Evolutionary conservation across 2,888 invertebrate genomes (phyloP).

Genomic region (Drosophila eohydei): DNA sequence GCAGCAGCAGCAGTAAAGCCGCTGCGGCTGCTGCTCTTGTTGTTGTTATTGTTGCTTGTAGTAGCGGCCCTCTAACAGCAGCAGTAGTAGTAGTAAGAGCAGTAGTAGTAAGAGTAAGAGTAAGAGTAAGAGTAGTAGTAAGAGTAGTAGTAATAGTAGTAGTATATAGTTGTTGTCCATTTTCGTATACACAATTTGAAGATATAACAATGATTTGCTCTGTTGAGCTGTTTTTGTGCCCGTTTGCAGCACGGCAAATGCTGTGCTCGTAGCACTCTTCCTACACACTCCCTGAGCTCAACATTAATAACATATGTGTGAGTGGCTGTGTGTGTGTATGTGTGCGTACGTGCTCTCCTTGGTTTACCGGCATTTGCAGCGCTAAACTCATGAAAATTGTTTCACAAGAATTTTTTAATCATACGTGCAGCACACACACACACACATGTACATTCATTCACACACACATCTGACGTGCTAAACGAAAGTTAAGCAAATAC

Average conservation of each 20-base stretch:
- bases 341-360: constrained; percentile 40
- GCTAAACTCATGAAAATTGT: constrained; percentile 62
- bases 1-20: constrained; percentile 20
- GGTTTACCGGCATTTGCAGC: constrained; percentile 71
- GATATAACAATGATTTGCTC: constrained; percentile 15
- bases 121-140: not conserved
- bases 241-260: constrained; percentile 42
- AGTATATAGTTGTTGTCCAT: constrained; percentile 32
- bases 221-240: constrained; percentile 28
- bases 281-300: not conserved
- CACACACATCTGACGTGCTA: constrained; percentile 21
- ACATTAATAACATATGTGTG: constrained; percentile 24
- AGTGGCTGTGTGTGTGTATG: constrained; percentile 35
- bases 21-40: constrained; percentile 38
- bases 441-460: not conserved
- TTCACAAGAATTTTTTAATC: constrained; percentile 77
- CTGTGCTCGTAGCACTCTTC: constrained; percentile 3
- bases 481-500: constrained; percentile 28
- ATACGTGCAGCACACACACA: constrained; percentile 46
- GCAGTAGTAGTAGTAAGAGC: constrained; percentile 27
- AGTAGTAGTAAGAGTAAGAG: not conserved
- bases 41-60: constrained; percentile 44
- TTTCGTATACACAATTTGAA: constrained; percentile 71
- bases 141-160: constrained; percentile 21
- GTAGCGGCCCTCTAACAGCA: constrained; percentile 37